phyloP scores from a whole-genome alignment of 2,797 vertebrate genomes.

The Ciconia nigra region DNA sequence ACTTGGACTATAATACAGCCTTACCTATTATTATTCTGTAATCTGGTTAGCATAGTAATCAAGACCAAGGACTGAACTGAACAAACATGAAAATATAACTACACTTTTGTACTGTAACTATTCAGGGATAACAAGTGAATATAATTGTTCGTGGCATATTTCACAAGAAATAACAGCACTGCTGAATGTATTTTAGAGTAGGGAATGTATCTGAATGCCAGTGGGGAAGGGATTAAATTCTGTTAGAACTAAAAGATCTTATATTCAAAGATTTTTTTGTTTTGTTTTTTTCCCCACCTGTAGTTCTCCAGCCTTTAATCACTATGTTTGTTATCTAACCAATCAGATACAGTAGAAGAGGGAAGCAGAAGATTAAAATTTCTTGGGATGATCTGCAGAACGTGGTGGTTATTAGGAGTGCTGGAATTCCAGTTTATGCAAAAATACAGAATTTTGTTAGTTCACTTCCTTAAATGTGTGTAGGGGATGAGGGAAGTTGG shows the following conservation, averaged over 20 bases:
- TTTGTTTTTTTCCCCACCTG: not conserved
- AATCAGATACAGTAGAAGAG: not conserved
- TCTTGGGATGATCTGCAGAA: not conserved
- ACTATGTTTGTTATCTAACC: not conserved
- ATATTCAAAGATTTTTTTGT: not conserved
- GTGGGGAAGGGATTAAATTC: not conserved
- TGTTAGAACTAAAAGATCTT: not conserved
- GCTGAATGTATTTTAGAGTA: not conserved
- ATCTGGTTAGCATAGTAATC: not conserved
- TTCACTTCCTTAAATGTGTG: not conserved
- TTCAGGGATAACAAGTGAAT: not conserved
- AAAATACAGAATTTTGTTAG: not conserved
- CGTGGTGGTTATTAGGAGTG: not conserved
- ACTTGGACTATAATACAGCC: not conserved
- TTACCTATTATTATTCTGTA: not conserved
- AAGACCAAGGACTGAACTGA: not conserved
- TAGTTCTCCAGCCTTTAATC: not conserved
- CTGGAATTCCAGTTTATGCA: not conserved
- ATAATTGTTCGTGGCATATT: not conserved
- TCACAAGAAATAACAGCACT: constrained; percentile 5
- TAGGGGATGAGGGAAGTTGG: not conserved
- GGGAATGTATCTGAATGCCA: not conserved
- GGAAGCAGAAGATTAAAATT: not conserved
- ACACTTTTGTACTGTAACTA: not conserved
- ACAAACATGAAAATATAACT: not conserved